Evolutionary conservation across 2,888 invertebrate species (phyloP).

Genomic region (Plebejus melissa): DNA sequence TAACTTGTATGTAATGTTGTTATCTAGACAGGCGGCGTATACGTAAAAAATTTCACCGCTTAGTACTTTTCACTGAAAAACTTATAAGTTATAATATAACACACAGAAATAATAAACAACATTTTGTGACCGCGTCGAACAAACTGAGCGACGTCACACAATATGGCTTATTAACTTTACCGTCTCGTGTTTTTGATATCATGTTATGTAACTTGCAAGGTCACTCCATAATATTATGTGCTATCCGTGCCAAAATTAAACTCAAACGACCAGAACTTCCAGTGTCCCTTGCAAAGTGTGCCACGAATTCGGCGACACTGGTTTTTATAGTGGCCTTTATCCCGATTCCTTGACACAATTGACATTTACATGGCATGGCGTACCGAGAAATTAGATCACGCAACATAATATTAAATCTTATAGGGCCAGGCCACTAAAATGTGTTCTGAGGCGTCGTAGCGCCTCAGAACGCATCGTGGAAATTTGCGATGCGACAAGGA

Average conservation of each 20-base stretch:
- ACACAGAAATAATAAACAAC: too few relatives aligned
- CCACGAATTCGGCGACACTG: conserved; percentile 14
- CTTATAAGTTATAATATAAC: too few relatives aligned
- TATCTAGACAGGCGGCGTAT: too few relatives aligned
- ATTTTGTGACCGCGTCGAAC: too few relatives aligned
- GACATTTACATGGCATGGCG: background rate
- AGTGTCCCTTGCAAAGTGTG: conserved; percentile 12
- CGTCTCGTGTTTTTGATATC: background rate
- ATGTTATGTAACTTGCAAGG: conserved; percentile 6
- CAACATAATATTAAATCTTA: background rate
- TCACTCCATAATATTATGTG: background rate
- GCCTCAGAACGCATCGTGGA: too few relatives aligned
- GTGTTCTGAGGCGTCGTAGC: too few relatives aligned
- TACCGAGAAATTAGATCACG: conserved; percentile 8
- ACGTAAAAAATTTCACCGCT: too few relatives aligned
- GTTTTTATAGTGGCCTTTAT: background rate
- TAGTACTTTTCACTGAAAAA: too few relatives aligned
- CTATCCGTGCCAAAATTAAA: conserved; percentile 14
- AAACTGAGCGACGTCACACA: too few relatives aligned
- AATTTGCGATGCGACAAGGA: too few relatives aligned
- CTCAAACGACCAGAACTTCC: conserved; percentile 1
- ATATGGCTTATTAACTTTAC: background rate
- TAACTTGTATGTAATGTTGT: background rate
- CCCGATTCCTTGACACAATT: conserved; percentile 20
- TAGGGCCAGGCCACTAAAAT: too few relatives aligned